phyloP scores from a whole-genome alignment of 2,888 invertebrate species.

The Drosophila vallismaia region DNA sequence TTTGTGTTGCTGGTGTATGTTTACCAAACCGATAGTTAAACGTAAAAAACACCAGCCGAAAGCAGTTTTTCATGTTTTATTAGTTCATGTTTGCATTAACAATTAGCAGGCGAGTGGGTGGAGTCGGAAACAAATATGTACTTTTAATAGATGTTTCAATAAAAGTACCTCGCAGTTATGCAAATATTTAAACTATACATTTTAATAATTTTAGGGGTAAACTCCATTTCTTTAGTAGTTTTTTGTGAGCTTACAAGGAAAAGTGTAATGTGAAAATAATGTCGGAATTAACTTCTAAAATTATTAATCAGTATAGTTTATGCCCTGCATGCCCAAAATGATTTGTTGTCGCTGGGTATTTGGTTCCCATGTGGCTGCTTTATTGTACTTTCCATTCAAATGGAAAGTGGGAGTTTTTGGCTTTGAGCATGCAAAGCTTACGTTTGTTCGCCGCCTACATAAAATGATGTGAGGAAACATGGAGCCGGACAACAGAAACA shows the following conservation, averaged over 20 bases:
- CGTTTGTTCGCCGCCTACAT: slow-evolving; percentile 35
- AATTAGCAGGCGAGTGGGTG: slow-evolving; percentile 19
- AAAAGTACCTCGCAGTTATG: not conserved
- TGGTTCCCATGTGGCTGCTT: slow-evolving; percentile 28
- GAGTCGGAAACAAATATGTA: slow-evolving; percentile 3
- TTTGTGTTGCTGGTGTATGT: slow-evolving; percentile 39
- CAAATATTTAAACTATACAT: not conserved
- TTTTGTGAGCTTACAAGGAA: too few species aligned
- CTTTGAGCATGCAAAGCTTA: slow-evolving; percentile 64
- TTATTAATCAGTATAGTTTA: not conserved
- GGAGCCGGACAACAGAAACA: slow-evolving; percentile 24
- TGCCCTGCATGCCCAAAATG: slow-evolving; percentile 32
- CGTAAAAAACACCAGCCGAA: slow-evolving; percentile 29
- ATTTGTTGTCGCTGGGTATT: not conserved
- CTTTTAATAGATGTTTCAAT: slow-evolving; percentile 2
- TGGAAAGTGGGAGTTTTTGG: slow-evolving; percentile 10
- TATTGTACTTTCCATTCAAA: slow-evolving; percentile 26
- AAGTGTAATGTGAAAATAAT: too few species aligned
- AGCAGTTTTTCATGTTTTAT: slow-evolving; percentile 36
- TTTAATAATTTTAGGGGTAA: not conserved
- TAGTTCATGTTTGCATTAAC: slow-evolving; percentile 44
- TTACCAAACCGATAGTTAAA: slow-evolving; percentile 66
- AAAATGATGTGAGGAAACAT: slow-evolving; percentile 20
- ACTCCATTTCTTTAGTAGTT: too few species aligned
- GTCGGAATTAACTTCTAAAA: not conserved